Conservation (phyloP, 2,113 vertebrate species). For the Indicator indicator region DNA sequence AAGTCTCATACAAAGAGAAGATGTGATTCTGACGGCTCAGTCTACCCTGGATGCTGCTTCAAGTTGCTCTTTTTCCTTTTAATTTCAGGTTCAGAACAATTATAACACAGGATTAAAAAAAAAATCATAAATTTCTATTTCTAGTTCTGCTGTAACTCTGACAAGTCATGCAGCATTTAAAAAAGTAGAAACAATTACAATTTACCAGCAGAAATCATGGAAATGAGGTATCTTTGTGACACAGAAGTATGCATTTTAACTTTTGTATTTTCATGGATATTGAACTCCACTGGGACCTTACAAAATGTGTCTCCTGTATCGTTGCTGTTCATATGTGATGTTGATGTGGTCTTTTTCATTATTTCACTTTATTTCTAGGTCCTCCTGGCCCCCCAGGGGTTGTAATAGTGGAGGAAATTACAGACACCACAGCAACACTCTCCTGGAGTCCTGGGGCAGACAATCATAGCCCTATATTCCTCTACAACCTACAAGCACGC, state of each 20-base stretch:
- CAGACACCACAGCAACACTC: slow-evolving; percentile 89
- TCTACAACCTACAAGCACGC: slow-evolving; percentile 93
- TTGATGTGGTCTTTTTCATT: slow-evolving; percentile 18
- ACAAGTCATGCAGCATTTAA: neutral
- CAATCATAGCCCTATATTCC: slow-evolving; percentile 94
- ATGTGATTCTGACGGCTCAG: neutral
- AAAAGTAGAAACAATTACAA: neutral
- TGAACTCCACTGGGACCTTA: neutral
- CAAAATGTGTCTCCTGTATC: slow-evolving; percentile 12
- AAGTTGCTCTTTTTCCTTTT: neutral
- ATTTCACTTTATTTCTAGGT: slow-evolving; percentile 76
- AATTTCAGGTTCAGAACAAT: slow-evolving; percentile 2
- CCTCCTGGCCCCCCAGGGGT: slow-evolving; percentile 95
- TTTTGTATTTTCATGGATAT: slow-evolving; percentile 22
- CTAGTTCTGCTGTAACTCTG: slow-evolving; percentile 10
- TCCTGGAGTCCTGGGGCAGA: slow-evolving; percentile 93
- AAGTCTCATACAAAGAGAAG: neutral
- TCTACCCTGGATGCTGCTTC: neutral
- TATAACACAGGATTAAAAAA: neutral
- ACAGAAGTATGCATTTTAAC: neutral
- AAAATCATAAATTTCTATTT: neutral
- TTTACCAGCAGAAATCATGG: neutral
- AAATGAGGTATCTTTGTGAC: neutral
- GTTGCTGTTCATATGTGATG: neutral
- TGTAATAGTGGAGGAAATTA: slow-evolving; percentile 97